These are phyloP conservation scores for Camponotus pennsylvanicus DNA, from an alignment of 1,140 invertebrate species.

Conservation along the genomic window DNA sequence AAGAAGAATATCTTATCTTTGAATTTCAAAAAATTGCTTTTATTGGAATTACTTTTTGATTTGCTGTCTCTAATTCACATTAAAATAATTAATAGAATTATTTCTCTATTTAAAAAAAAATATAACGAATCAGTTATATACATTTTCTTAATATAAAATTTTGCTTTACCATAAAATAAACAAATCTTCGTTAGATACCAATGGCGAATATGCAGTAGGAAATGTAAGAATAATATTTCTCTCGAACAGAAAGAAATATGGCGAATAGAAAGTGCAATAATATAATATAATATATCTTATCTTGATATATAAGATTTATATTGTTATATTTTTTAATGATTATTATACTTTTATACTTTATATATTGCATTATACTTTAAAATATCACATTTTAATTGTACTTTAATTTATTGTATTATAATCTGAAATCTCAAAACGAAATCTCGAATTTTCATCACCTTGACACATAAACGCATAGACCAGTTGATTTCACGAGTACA, in stretches of 20 bases:
- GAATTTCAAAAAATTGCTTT: not conserved
- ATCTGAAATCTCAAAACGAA: not conserved
- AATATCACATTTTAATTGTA: no score
- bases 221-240: slow-evolving; percentile 53
- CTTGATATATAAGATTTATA: no score
- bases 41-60: not conserved
- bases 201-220: not conserved
- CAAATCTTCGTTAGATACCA: not conserved
- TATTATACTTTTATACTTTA: not conserved
- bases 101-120: not conserved
- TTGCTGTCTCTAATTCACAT: not conserved
- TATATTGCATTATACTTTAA: slow-evolving; percentile 18
- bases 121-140: not conserved
- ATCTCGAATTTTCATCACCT: slow-evolving; percentile 31
- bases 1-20: not conserved
- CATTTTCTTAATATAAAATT: slow-evolving; percentile 12
- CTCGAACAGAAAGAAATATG: slow-evolving; percentile 28
- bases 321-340: no score
- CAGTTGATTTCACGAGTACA: not conserved
- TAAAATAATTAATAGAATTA: not conserved
- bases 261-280: slow-evolving; percentile 10
- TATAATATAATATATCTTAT: not conserved
- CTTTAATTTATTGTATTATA: not conserved
- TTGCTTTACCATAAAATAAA: slow-evolving; percentile 21
- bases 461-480: not conserved